These are phyloP conservation scores for Neodontobutis hainanensis DNA, from an alignment of 2,113 vertebrate species.

Conservation along the genomic window DNA sequence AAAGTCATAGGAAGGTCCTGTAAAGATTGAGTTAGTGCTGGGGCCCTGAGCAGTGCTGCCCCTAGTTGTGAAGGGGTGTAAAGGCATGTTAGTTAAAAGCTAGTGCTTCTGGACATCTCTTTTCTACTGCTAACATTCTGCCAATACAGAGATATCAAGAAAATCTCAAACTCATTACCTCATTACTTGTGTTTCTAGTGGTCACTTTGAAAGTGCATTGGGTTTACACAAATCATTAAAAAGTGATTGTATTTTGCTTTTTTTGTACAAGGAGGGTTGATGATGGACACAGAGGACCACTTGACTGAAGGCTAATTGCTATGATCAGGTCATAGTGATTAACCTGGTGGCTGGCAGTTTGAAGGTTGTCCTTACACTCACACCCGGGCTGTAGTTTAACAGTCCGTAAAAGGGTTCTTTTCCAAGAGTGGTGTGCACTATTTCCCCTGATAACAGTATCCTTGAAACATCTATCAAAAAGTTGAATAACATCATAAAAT, in stretches of 20 bases:
- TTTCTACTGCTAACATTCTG: slow-evolving; percentile 24
- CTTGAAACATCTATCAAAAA: slow-evolving; percentile 31
- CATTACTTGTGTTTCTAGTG: slow-evolving; percentile 55
- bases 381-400: slow-evolving; percentile 27
- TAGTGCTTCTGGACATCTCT: slow-evolving; percentile 58
- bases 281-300: slow-evolving; percentile 27
- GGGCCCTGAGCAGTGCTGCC: slow-evolving; percentile 73
- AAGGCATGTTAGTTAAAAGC: slow-evolving; percentile 72
- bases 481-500: slow-evolving; percentile 53
- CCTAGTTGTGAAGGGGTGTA: slow-evolving; percentile 68
- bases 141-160: slow-evolving; percentile 60
- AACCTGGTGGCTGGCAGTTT: slow-evolving; percentile 14
- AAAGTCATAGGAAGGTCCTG: slow-evolving; percentile 33
- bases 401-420: slow-evolving; percentile 32
- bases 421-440: slow-evolving; percentile 24
- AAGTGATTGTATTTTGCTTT: slow-evolving; percentile 16
- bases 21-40: slow-evolving; percentile 44
- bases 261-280: slow-evolving; percentile 20
- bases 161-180: slow-evolving; percentile 61
- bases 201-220: slow-evolving; percentile 56
- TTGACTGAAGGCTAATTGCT: slow-evolving; percentile 17
- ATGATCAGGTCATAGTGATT: slow-evolving; percentile 10
- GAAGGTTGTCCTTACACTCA: slow-evolving; percentile 18
- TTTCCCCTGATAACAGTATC: slow-evolving; percentile 49
- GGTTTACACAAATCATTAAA: slow-evolving; percentile 32